Conservation (phyloP, 2,888 invertebrate genomes). For the Hofmannophila pseudospretella region DNA sequence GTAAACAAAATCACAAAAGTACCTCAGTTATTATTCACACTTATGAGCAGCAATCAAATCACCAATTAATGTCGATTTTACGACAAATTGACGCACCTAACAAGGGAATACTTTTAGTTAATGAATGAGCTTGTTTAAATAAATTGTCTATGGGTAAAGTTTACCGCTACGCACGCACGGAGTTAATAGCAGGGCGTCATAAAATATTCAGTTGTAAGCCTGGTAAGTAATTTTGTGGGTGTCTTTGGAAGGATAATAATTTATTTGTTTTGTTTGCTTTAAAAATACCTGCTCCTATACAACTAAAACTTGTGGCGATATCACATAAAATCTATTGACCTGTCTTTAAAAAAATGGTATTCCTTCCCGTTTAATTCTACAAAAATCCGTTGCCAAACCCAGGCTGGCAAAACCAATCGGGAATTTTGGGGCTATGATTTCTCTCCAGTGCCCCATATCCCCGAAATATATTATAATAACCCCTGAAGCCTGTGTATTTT, state of each 20-base stretch:
- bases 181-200: slow-evolving; percentile 23
- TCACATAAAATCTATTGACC: no score
- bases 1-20: no score
- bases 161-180: slow-evolving; percentile 26
- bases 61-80: slow-evolving; percentile 27
- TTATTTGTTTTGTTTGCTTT: not conserved
- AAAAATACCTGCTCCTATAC: not conserved
- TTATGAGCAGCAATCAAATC: slow-evolving; percentile 26
- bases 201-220: slow-evolving; percentile 24
- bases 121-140: slow-evolving; percentile 43
- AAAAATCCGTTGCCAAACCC: no score
- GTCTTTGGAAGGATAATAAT: slow-evolving; percentile 2
- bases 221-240: slow-evolving; percentile 8
- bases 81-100: slow-evolving; percentile 23
- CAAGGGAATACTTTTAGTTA: slow-evolving; percentile 47
- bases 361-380: no score
- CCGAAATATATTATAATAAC: no score
- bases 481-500: no score
- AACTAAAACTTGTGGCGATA: not conserved
- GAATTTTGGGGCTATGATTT: no score
- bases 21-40: slow-evolving; percentile 13
- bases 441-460: no score
- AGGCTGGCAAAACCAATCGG: no score
- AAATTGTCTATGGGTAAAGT: slow-evolving; percentile 28
- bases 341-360: no score